phyloP scores from a whole-genome alignment of 2,888 invertebrate species.

The Drosophila suboccidentalis region DNA sequence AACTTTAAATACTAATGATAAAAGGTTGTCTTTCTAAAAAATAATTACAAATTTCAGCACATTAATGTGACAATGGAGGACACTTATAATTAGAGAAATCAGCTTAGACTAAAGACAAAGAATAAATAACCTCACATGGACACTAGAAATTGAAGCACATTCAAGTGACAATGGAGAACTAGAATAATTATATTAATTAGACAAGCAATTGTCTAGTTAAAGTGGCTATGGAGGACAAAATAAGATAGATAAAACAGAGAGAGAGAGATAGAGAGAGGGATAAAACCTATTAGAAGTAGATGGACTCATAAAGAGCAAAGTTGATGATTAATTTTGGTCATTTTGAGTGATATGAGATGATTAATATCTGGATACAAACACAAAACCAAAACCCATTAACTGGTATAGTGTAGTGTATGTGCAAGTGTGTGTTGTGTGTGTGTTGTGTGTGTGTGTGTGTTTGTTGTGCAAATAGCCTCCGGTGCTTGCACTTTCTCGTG shows the following conservation, averaged over 20 bases:
- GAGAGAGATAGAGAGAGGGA: neutral
- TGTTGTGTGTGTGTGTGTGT: conserved; percentile 32
- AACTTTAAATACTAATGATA: no score
- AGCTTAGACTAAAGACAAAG: neutral
- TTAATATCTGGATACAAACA: conserved; percentile 37
- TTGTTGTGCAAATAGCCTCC: conserved; percentile 57
- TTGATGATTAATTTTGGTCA: conserved; percentile 46
- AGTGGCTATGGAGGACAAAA: neutral
- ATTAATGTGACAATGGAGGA: conserved; percentile 12
- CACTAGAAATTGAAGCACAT: conserved; percentile 7
- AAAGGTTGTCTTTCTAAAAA: no score
- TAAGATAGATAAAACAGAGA: neutral
- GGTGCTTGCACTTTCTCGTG: conserved; percentile 54
- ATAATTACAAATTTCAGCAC: neutral
- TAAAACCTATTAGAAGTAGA: neutral
- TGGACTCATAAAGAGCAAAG: neutral
- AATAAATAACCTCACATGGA: neutral
- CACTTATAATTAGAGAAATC: neutral
- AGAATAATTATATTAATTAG: conserved; percentile 9
- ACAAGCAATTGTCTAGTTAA: neutral
- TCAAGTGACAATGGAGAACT: neutral
- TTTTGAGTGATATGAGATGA: conserved; percentile 45
- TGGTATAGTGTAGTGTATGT: conserved; percentile 3
- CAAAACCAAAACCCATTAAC: conserved; percentile 36
- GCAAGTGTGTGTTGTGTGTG: conserved; percentile 5